Percentiles rank a stretch among this genome's conserved stretches.
Conservation (phyloP, 2,888 invertebrate genomes). For the Cistogaster globosa region DNA sequence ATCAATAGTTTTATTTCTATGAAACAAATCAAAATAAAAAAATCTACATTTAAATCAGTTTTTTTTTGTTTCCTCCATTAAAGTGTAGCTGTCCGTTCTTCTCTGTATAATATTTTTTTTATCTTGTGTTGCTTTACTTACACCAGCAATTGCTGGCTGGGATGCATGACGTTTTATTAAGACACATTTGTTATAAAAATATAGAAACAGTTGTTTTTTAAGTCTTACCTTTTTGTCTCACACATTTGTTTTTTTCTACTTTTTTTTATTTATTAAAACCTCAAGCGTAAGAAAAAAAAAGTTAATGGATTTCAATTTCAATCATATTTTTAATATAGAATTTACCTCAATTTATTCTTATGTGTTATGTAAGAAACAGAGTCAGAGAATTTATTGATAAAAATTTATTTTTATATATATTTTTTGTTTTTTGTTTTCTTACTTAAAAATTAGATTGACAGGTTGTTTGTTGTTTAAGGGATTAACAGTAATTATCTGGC, state of each 20-base stretch:
- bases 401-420: constrained; percentile 3
- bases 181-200: constrained; percentile 31
- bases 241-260: neutral
- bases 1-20: constrained; percentile 74
- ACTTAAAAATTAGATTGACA: constrained; percentile 40
- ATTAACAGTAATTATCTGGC: constrained; percentile 40
- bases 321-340: constrained; percentile 29
- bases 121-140: neutral
- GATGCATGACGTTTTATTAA: constrained; percentile 18
- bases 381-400: neutral
- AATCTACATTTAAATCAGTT: constrained; percentile 34
- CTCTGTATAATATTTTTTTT: constrained; percentile 1
- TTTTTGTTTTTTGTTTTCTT: no score
- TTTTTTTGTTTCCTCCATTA: constrained; percentile 29
- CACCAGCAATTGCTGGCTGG: constrained; percentile 25
- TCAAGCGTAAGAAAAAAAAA: constrained; percentile 54
- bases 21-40: constrained; percentile 21
- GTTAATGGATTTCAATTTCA: constrained; percentile 67
- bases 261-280: constrained; percentile 42
- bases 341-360: constrained; percentile 28
- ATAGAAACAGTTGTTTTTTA: constrained; percentile 57
- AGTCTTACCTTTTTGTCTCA: constrained; percentile 21
- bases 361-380: constrained; percentile 18
- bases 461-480: constrained; percentile 18
- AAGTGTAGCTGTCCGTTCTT: constrained; percentile 35